Evolutionary conservation across 92 coral and sea anemone species (phyloP).

Genomic region (Parazoanthus darwini): DNA sequence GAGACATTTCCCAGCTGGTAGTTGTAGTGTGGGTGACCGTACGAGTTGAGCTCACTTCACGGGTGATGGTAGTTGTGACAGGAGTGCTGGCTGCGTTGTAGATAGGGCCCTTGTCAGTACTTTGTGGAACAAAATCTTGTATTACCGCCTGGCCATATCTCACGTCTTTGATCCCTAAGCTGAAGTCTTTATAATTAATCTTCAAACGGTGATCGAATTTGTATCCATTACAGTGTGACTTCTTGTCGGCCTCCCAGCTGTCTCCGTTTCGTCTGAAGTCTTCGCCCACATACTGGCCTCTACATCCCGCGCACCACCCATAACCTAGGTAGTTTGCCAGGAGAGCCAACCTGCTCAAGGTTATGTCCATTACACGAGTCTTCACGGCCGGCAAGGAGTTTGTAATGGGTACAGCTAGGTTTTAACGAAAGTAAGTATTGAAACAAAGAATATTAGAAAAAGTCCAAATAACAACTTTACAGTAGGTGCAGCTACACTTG

Average conservation of each 20-base stretch:
- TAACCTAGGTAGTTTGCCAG: slow-evolving; percentile 54
- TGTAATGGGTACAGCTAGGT: neutral
- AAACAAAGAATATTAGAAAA: no score
- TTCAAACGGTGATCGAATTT: slow-evolving; percentile 29
- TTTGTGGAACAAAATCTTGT: neutral
- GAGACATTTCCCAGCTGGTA: neutral
- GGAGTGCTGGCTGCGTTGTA: neutral
- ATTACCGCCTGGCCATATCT: neutral
- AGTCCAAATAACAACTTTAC: no score
- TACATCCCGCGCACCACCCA: slow-evolving; percentile 64
- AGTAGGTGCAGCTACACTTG: no score
- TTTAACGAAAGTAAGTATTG: no score
- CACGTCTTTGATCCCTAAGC: neutral
- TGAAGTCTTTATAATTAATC: neutral
- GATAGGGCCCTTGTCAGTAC: neutral
- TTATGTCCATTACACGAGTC: slow-evolving; percentile 47
- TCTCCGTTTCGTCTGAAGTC: slow-evolving; percentile 53
- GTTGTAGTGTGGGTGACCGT: neutral
- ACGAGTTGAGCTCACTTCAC: neutral
- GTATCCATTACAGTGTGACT: slow-evolving; percentile 46
- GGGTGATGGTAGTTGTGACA: neutral
- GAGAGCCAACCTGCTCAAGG: slow-evolving; percentile 41
- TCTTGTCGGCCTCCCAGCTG: slow-evolving; percentile 53
- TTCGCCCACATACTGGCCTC: slow-evolving; percentile 42
- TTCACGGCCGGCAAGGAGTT: slow-evolving; percentile 9